Evolutionary conservation across 2,797 vertebrate species (phyloP).

Genomic region (Gambelia wislizenii): DNA sequence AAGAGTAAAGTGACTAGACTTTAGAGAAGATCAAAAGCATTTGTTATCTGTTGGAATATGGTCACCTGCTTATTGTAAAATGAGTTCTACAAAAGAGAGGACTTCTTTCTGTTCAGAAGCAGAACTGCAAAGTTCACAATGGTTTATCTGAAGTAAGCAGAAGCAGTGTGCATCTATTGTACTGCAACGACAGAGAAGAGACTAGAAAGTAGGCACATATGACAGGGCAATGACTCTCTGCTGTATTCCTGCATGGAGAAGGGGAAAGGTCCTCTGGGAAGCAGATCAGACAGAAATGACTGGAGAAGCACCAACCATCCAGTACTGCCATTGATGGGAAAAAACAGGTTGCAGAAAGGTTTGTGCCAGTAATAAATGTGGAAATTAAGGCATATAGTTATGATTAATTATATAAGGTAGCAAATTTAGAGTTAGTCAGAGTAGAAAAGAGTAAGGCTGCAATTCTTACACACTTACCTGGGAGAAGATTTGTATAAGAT

Average conservation of each 20-base stretch:
- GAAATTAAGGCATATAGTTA: neutral
- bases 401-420: neutral
- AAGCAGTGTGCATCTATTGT: neutral
- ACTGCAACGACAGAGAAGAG: neutral
- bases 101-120: conserved; percentile 6
- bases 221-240: conserved; percentile 1
- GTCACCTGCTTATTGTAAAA: conserved; percentile 6
- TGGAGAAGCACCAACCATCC: neutral
- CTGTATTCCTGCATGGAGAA: neutral
- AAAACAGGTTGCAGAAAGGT: neutral
- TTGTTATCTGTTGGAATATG: neutral
- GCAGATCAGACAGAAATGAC: neutral
- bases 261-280: conserved; percentile 11
- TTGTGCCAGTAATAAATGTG: neutral
- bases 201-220: neutral
- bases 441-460: neutral
- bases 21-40: neutral
- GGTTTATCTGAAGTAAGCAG: conserved; percentile 3
- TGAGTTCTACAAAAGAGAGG: neutral
- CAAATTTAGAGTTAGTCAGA: neutral
- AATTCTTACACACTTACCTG: neutral
- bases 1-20: neutral
- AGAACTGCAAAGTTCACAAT: neutral
- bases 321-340: no score
- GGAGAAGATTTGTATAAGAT: neutral